Evolutionary conservation across 2,888 invertebrate genomes (phyloP), one percentile per base, ranked within the genome.

Genomic region (Drosophila diplacantha): DNA sequence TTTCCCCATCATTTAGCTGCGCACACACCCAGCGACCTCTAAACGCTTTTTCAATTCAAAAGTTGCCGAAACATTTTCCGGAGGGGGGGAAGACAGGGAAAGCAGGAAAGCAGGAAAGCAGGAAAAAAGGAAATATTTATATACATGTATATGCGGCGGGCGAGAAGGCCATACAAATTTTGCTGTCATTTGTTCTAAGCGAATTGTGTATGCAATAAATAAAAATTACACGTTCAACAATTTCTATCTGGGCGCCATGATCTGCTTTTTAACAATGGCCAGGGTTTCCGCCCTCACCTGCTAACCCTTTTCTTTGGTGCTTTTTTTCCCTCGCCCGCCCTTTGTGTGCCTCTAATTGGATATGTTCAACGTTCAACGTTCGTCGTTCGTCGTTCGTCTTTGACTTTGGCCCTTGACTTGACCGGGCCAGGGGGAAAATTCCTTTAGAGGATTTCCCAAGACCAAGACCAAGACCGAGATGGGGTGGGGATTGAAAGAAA

Each of bases 151-250:
- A 41, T 41, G 22, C n/a, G 20, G 22, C 52, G 43, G 20, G 37
- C 24, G n/a, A 18, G 12, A n/a, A 18, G 14, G 46, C 32, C 32
- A 12, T 41, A 32, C 31, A 31, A 44, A 59, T 47, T 51, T 46
- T 26, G 51, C 73, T 79, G 83, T 84, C 83, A 81, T 81, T 84
- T 84, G 80, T 81, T 79, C 82, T 74, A 74, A 68, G 76, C 74
- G 82, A 84, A 81, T 84, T 81, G 84, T 81, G 84, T 82, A 74
- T 73, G 84, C 84, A 81, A 81, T 81, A 81, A 81, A 81, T 84
- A 81, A 81, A 81, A 81, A 81, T 81, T 81, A 84, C 84, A 81
- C 83, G 80, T 81, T 80, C 67, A 75, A 83, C 80, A 76, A 69
- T 64, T 66, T 57, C 29, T 64, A 67, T 64, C 66, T 41, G 39